Base-by-base conservation (phyloP, 2,797 vertebrate species). In the Xiphorhynchus erythropygius region DNA sequence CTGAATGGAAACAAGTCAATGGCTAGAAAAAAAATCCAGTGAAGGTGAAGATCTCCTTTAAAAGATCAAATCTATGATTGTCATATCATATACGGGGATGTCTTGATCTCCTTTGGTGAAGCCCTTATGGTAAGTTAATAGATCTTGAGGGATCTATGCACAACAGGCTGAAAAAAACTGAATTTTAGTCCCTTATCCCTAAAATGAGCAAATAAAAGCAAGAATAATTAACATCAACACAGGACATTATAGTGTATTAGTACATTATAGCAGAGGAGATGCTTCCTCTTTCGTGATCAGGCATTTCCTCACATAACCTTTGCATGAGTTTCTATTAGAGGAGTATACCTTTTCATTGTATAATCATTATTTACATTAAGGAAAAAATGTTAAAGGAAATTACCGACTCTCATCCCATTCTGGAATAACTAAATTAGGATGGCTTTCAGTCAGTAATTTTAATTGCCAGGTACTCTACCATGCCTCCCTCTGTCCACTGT, bases 281-380 rank as follows among this genome's bases (percentile, higher is more conserved):
- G 8, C 25, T 79, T 69, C 0, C 0, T 73, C 15, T 28, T 50
- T 62, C 4, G 3, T 25, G 30, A 32, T 53, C 55, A 69, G n/a
- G 39, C n/a, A 73, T 50, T 93, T 91, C 42, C 55, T 53, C 27
- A 59, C 22, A 47, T 15, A 89, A 42, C 2, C 37, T 56, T 13
- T 49, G 30, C 12, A 64, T 62, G 15, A 47, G 8, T 70, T 89
- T 52, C 19, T 89, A 7, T 67, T 42, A 69, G 4, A 78, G 18
- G 2, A 46, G 3, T 11, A 69, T 22, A 55, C 4, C 57, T 79
- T 41, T 53, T 41, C 24, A 44, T 9, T 37, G 3, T 32, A 65
- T n/a, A 65, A 79, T 63, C 7, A 79, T 32, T 82, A 69, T 47
- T 82, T 87, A 15, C 47, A 69, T 42, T 50, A 62, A 69, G 35